Evolutionary conservation across 2,888 invertebrate genomes (phyloP).

Genomic region (Epistrophella euchroma): DNA sequence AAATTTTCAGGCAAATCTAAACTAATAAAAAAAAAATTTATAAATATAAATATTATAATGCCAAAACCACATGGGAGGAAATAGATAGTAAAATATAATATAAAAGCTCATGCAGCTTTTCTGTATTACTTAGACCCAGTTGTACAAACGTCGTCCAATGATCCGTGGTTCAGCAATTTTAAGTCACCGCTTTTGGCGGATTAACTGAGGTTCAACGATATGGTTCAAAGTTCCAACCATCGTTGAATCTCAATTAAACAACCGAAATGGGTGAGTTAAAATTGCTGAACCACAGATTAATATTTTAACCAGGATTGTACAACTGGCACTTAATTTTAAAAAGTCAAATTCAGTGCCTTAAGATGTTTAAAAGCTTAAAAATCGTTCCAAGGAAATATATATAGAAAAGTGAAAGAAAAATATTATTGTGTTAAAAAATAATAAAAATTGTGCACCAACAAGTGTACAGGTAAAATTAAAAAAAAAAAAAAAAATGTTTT

Average conservation of each 20-base stretch:
- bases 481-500: conserved; percentile 4
- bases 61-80: conserved; percentile 61
- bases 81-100: conserved; percentile 13
- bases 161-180: too few relatives aligned
- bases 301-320: too few relatives aligned
- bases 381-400: conserved; percentile 38
- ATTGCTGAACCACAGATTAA: too few relatives aligned
- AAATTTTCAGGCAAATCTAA: conserved; percentile 49
- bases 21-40: conserved; percentile 25
- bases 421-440: conserved; percentile 53
- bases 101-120: conserved; percentile 59
- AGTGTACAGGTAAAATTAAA: conserved; percentile 51
- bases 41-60: conserved; percentile 7
- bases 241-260: too few relatives aligned
- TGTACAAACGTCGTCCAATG: too few relatives aligned
- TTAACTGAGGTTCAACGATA: too few relatives aligned
- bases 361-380: conserved; percentile 13
- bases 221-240: too few relatives aligned
- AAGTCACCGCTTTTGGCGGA: too few relatives aligned
- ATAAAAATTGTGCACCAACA: conserved; percentile 62
- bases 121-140: conserved; percentile 2
- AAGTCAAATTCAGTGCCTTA: conserved; percentile 8
- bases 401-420: conserved; percentile 33
- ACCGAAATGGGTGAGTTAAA: too few relatives aligned
- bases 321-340: too few relatives aligned